Conservation (phyloP, 2,888 invertebrate species). For the Caenorhabditis imperialis region DNA sequence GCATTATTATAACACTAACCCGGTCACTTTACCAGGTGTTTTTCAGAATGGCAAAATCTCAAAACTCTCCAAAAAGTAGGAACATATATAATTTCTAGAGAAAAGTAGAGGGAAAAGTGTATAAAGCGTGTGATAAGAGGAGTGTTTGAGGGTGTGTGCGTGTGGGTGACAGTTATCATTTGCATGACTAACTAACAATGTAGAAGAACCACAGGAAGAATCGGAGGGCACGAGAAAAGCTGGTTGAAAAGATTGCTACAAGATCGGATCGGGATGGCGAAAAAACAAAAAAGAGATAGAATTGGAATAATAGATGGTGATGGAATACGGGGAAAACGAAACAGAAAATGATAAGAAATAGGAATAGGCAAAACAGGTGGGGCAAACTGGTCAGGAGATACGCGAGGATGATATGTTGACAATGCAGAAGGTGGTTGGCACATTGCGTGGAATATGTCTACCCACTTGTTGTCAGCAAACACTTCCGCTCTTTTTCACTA, state of each 20-base stretch:
- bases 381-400: constrained; percentile 22
- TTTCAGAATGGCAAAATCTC: too few relatives aligned
- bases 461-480: too few relatives aligned
- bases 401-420: background rate
- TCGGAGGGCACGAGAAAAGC: background rate
- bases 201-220: constrained; percentile 11
- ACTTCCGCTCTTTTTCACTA: too few relatives aligned
- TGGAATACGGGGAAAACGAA: background rate
- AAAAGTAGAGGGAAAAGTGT: constrained; percentile 6
- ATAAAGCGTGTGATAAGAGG: constrained; percentile 7
- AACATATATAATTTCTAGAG: constrained; percentile 3
- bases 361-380: constrained; percentile 21
- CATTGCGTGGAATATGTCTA: too few relatives aligned
- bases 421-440: too few relatives aligned
- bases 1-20: too few relatives aligned
- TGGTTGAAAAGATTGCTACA: too few relatives aligned
- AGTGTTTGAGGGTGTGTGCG: constrained; percentile 2
- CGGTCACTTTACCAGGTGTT: too few relatives aligned
- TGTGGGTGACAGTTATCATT: constrained; percentile 40
- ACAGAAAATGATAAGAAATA: constrained; percentile 14
- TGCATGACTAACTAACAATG: constrained; percentile 44
- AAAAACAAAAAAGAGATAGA: background rate
- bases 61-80: constrained; percentile 4
- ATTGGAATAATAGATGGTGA: constrained; percentile 1
- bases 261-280: too few relatives aligned